A percentile compares a stretch with the other conserved stretches of the same genome.
Conservation (phyloP, 1,140 invertebrate genomes). For the Saccostrea glomerata region DNA sequence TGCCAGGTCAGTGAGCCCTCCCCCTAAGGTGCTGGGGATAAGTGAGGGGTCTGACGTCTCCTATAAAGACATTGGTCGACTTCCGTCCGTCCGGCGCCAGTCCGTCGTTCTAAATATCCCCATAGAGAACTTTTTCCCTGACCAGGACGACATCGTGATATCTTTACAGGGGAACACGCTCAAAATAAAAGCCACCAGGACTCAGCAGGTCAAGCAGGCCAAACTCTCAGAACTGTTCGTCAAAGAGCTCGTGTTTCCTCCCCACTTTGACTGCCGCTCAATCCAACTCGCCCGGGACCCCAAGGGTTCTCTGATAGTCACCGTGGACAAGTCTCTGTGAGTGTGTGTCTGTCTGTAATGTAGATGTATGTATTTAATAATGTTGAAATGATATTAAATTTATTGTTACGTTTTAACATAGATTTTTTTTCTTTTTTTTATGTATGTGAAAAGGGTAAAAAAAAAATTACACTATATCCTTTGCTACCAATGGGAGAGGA, state of each 20-base stretch:
- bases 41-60: background rate
- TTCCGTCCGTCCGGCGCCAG: slow-evolving; percentile 13
- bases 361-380: background rate
- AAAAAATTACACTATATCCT: too few species aligned
- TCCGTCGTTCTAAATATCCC: background rate
- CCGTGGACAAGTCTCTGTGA: background rate
- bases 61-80: slow-evolving; percentile 12
- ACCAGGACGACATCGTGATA: background rate
- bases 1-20: background rate
- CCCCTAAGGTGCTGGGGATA: background rate
- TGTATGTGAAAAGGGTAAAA: too few species aligned
- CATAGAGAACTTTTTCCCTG: slow-evolving; percentile 5
- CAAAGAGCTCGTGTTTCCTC: slow-evolving; percentile 11
- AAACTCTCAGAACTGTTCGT: slow-evolving; percentile 8
- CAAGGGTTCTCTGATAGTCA: background rate
- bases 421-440: too few species aligned
- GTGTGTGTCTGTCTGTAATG: background rate
- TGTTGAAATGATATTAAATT: background rate
- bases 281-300: background rate
- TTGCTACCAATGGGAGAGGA: too few species aligned
- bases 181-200: background rate
- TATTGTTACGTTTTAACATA: background rate
- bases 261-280: slow-evolving; percentile 7
- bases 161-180: background rate
- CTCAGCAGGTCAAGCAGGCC: background rate